These are phyloP conservation scores for Rhegmatorhina hoffmannsi DNA, from an alignment of 2,113 vertebrate species.

Conservation along the genomic window DNA sequence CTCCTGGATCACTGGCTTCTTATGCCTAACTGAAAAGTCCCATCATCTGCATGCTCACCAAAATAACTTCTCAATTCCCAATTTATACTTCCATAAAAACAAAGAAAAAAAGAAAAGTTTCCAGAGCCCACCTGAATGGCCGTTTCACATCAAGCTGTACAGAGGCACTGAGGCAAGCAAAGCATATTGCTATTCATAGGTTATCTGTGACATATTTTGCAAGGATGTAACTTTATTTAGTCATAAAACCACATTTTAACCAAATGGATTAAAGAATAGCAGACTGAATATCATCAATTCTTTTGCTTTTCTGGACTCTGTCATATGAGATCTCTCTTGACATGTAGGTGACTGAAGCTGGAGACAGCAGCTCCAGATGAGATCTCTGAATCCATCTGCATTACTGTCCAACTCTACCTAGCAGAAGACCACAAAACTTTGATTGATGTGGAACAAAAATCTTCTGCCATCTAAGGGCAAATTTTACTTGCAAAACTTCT, in stretches of 20 bases:
- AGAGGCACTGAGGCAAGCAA: not conserved
- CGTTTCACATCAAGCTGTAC: not conserved
- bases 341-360: not conserved
- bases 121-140: not conserved
- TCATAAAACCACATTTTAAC: not conserved
- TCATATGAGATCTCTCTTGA: not conserved
- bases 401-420: not conserved
- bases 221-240: not conserved
- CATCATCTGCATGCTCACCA: not conserved
- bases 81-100: not conserved
- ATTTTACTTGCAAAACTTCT: slow-evolving; percentile 10
- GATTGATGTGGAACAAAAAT: not conserved
- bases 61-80: not conserved
- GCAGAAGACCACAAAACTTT: not conserved
- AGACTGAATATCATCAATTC: not conserved
- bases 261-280: not conserved
- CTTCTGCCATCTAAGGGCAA: not conserved
- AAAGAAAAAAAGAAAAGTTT: not conserved
- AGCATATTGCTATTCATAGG: not conserved
- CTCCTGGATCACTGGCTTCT: not conserved
- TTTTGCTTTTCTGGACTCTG: not conserved
- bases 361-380: not conserved
- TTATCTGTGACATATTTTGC: not conserved
- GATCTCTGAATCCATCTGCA: not conserved
- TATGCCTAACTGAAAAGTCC: not conserved